Conservation (phyloP, 2,888 invertebrate species). For the Drosophila robusta region DNA sequence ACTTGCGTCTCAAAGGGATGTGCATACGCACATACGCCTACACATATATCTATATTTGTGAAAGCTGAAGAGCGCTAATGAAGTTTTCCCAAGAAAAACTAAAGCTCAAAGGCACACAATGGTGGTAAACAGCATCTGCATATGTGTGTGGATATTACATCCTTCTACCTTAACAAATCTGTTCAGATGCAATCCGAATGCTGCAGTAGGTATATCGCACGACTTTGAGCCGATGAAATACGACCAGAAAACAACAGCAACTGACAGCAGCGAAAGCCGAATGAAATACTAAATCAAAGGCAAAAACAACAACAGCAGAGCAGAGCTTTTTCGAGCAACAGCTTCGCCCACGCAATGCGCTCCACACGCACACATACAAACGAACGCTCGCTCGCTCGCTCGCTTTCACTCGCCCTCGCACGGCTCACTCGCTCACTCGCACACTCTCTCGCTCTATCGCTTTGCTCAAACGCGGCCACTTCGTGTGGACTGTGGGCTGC, state of each 20-base stretch:
- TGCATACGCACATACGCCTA: not conserved
- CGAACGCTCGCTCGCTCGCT: not conserved
- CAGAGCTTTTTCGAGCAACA: slow-evolving; percentile 53
- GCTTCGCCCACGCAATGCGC: slow-evolving; percentile 42
- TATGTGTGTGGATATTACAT: slow-evolving; percentile 5
- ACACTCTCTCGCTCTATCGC: not conserved
- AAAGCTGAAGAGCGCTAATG: slow-evolving; percentile 12
- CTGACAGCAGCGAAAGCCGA: not conserved
- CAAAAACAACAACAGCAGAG: slow-evolving; percentile 22
- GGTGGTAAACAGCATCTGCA: slow-evolving; percentile 14
- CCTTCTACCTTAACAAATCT: slow-evolving; percentile 30
- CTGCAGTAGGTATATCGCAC: slow-evolving; percentile 15
- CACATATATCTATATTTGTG: not conserved
- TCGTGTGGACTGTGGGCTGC: slow-evolving; percentile 17
- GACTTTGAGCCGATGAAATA: slow-evolving; percentile 4
- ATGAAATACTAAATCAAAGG: slow-evolving; percentile 5
- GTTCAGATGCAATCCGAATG: slow-evolving; percentile 37
- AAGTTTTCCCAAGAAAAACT: slow-evolving; percentile 10
- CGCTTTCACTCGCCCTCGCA: not conserved
- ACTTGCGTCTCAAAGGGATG: not conserved
- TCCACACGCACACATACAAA: not conserved
- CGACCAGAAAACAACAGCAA: slow-evolving; percentile 1
- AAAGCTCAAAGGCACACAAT: slow-evolving; percentile 20
- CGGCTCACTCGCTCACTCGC: not conserved
- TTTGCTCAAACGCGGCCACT: not conserved